Evolutionary conservation across 2,113 vertebrate genomes (phyloP).

Genomic region (Tautogolabrus adspersus): DNA sequence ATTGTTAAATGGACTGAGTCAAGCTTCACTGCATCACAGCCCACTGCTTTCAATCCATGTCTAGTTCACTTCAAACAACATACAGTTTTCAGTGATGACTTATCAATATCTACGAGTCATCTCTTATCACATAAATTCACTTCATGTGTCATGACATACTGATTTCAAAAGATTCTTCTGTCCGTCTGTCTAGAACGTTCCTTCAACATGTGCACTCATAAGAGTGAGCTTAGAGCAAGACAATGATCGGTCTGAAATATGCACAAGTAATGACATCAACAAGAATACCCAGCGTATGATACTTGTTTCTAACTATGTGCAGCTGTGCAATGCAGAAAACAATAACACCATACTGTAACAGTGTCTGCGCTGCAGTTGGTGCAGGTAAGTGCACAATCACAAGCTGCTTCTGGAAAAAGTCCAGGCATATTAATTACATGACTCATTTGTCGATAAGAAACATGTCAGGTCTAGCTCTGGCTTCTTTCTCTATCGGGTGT

Average conservation of each 20-base stretch:
- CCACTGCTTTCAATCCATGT: slow-evolving; percentile 22
- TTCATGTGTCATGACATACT: neutral
- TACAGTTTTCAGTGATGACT: neutral
- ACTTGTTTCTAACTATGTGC: neutral
- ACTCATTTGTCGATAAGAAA: slow-evolving; percentile 38
- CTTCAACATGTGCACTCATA: no score
- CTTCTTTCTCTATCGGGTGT: slow-evolving; percentile 13
- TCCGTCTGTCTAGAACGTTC: neutral
- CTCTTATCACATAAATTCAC: neutral
- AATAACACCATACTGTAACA: slow-evolving; percentile 9
- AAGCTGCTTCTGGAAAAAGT: slow-evolving; percentile 41
- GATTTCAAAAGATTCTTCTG: neutral
- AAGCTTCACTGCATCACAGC: slow-evolving; percentile 12
- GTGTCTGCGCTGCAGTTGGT: slow-evolving; percentile 12
- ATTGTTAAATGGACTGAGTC: slow-evolving; percentile 39
- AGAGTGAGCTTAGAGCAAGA: neutral
- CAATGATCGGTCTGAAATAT: neutral
- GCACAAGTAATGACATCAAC: neutral
- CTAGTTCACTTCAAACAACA: slow-evolving; percentile 3
- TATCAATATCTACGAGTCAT: neutral
- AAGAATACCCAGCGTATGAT: no score
- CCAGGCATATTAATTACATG: slow-evolving; percentile 35
- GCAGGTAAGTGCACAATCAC: slow-evolving; percentile 9
- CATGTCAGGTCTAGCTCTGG: slow-evolving; percentile 24
- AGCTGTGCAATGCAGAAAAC: slow-evolving; percentile 36